phyloP scores from a whole-genome alignment of 2,113 vertebrate genomes.

The Amblyornis subalaris region DNA sequence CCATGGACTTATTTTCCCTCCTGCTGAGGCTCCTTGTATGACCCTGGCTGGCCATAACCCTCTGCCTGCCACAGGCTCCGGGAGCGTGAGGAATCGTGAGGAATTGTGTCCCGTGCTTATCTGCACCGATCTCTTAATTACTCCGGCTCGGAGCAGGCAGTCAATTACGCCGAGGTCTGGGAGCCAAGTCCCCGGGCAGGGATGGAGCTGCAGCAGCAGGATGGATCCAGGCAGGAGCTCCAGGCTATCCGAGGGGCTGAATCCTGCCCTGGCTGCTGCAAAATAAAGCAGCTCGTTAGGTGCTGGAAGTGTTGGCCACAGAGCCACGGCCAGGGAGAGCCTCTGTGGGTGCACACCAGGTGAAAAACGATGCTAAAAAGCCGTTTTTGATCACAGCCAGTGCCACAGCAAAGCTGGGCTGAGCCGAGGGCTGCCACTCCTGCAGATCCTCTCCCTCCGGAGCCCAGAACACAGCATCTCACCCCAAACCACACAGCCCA shows the following conservation, averaged over 20 bases:
- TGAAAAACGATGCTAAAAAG: not conserved
- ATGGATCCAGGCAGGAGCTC: not conserved
- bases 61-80: rapidly evolving
- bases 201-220: not conserved
- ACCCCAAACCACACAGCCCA: not conserved
- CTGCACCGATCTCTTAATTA: not conserved
- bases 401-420: not conserved
- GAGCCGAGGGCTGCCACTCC: not conserved
- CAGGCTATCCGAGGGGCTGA: rapidly evolving
- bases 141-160: not conserved
- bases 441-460: not conserved
- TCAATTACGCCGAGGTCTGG: not conserved
- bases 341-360: rapidly evolving
- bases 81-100: rapidly evolving
- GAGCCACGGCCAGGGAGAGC: not conserved
- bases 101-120: not conserved
- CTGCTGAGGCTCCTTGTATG: not conserved
- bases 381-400: rapidly evolving
- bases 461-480: rapidly evolving
- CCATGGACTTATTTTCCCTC: not conserved
- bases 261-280: not conserved
- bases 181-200: not conserved
- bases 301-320: rapidly evolving
- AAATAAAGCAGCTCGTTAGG: not conserved
- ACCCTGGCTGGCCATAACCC: not conserved